Evolutionary conservation across 1,140 invertebrate species (phyloP).

Genomic region (Wiebesia pumilae): DNA sequence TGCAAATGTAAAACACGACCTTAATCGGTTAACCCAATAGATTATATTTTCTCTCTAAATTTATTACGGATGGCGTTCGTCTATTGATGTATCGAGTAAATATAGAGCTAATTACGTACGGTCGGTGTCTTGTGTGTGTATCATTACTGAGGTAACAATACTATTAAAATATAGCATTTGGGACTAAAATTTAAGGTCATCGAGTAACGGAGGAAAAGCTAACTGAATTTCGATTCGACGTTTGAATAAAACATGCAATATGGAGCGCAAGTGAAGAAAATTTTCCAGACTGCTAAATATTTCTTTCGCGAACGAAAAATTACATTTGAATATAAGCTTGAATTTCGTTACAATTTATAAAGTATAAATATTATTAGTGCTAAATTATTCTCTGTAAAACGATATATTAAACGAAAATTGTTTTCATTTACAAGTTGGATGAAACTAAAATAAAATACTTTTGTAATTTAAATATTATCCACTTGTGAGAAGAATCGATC

Average conservation of each 20-base stretch:
- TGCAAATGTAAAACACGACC: background rate
- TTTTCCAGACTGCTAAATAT: background rate
- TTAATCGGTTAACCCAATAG: background rate
- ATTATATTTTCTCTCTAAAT: background rate
- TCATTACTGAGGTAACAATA: background rate
- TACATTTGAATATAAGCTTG: background rate
- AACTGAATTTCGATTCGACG: background rate
- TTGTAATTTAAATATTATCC: conserved; percentile 15
- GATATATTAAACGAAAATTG: background rate
- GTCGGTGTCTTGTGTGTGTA: background rate
- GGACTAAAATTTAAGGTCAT: background rate
- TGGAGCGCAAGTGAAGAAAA: background rate
- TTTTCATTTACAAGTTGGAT: background rate
- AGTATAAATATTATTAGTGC: background rate
- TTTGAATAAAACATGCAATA: background rate
- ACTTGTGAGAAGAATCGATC: conserved; percentile 11
- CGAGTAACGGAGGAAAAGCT: background rate
- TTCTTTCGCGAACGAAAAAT: background rate
- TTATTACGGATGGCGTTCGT: background rate
- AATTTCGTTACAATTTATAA: background rate
- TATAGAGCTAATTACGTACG: background rate
- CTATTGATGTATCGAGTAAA: background rate
- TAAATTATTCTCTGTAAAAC: background rate
- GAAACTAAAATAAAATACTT: background rate
- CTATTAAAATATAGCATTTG: conserved; percentile 38